phyloP scores from a whole-genome alignment of 2,113 vertebrate species.

The Strigops habroptila region DNA sequence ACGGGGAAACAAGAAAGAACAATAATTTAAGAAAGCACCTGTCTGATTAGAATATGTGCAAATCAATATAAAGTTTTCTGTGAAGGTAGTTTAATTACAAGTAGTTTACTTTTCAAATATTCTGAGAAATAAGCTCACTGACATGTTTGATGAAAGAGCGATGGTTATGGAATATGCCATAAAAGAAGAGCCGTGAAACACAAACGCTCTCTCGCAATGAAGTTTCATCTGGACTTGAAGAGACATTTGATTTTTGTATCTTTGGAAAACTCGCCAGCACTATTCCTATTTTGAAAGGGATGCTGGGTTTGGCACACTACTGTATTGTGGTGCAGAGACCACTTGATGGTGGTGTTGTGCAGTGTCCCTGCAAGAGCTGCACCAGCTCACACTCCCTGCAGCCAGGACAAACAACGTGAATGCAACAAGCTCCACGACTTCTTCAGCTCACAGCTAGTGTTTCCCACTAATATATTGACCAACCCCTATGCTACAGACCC shows the following conservation, averaged over 20 bases:
- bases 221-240: neutral
- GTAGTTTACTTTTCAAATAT: neutral
- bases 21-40: neutral
- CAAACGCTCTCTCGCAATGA: neutral
- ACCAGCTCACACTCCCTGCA: fast-evolving
- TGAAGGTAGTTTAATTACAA: neutral
- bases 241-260: neutral
- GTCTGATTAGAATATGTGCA: neutral
- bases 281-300: neutral
- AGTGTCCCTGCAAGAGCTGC: neutral
- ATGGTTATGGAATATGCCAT: neutral
- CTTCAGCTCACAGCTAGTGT: fast-evolving
- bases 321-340: neutral
- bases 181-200: neutral
- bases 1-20: neutral
- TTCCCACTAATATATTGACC: neutral
- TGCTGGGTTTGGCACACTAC: neutral
- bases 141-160: neutral
- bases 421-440: fast-evolving
- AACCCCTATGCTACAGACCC: fast-evolving
- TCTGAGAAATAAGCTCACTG: neutral
- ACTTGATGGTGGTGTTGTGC: constrained; percentile 33
- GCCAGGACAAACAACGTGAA: fast-evolving
- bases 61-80: neutral
- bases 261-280: neutral